Evolutionary conservation across 1,140 invertebrate genomes (phyloP).

Genomic region (Nephila pilipes): DNA sequence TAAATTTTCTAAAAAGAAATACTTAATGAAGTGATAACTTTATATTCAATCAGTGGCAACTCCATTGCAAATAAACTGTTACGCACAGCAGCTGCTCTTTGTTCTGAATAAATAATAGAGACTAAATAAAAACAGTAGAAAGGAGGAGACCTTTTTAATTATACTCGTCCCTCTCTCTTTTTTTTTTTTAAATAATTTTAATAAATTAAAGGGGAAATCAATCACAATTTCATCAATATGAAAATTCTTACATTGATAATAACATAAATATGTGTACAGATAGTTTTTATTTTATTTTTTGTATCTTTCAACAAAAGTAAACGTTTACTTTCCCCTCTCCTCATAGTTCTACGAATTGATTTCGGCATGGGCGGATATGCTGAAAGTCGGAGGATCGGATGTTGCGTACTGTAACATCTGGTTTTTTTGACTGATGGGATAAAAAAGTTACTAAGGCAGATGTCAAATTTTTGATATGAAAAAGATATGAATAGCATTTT

Average conservation of each 20-base stretch:
- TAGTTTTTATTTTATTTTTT: too few relatives aligned
- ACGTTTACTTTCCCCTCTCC: background rate
- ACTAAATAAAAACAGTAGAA: background rate
- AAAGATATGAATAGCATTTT: background rate
- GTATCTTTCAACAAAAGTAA: background rate
- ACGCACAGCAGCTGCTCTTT: background rate
- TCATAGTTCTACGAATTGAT: background rate
- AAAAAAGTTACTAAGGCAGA: background rate
- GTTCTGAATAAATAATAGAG: background rate
- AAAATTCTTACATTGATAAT: too few relatives aligned
- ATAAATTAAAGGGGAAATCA: too few relatives aligned
- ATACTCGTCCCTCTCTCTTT: background rate
- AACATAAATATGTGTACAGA: too few relatives aligned
- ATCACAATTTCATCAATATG: too few relatives aligned
- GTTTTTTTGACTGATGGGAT: background rate
- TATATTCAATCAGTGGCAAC: background rate
- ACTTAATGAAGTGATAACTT: background rate
- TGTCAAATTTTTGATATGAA: background rate
- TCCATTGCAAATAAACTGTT: background rate
- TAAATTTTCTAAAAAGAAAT: background rate
- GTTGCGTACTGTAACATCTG: background rate
- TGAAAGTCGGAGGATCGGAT: background rate
- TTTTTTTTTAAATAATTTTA: too few relatives aligned
- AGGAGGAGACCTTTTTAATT: background rate
- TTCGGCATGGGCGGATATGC: background rate